These are phyloP conservation scores for Oreohelix idahoensis DNA, from an alignment of 1,140 invertebrate genomes.

Conservation along the genomic window DNA sequence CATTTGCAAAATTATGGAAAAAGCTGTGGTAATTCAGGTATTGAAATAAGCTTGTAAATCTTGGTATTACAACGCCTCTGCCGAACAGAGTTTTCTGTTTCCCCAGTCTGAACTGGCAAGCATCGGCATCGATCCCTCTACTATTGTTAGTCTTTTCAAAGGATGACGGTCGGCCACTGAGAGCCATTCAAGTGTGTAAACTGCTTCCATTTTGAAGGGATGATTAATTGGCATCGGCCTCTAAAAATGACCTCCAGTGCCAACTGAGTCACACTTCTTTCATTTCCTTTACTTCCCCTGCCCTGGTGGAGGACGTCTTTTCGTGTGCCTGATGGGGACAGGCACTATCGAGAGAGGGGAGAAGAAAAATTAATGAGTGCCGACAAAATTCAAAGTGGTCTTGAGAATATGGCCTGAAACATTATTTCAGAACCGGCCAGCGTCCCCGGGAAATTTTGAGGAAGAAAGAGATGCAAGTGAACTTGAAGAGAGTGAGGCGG, in stretches of 20 bases:
- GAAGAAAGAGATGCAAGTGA: neutral
- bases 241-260: neutral
- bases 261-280: neutral
- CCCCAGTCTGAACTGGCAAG: neutral
- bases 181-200: conserved; percentile 15
- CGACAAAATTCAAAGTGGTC: neutral
- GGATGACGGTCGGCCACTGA: neutral
- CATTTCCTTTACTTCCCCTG: neutral
- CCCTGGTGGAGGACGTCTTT: neutral
- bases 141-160: conserved; percentile 5
- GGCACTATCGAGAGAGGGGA: neutral
- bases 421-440: neutral
- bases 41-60: neutral
- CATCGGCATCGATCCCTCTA: neutral
- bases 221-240: conserved; percentile 12
- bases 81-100: neutral
- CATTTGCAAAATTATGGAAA: neutral
- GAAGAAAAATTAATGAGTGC: neutral
- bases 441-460: neutral
- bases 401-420: neutral
- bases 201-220: conserved; percentile 4
- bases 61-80: neutral
- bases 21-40: neutral
- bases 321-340: neutral
- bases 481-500: no score